A percentile compares a stretch with the other conserved stretches of the same genome.
phyloP scores from a whole-genome alignment of 2,888 invertebrate species.

The Apoderus coryli region DNA sequence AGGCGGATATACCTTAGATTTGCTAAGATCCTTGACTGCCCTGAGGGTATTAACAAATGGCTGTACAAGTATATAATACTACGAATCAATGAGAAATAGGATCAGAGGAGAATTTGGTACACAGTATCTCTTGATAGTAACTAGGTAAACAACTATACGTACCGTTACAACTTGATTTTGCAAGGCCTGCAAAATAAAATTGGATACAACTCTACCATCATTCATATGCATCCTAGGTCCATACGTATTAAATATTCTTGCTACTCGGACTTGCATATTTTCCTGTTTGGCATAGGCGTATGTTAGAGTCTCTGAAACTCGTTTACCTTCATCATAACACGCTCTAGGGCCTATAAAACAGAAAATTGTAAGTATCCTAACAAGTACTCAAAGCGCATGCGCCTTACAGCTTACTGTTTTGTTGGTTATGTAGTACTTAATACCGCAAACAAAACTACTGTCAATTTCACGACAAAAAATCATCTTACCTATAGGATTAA shows the following conservation, averaged over 20 bases:
- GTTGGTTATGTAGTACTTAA: too few relatives aligned
- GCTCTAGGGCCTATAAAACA: constrained; percentile 64
- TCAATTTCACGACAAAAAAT: too few relatives aligned
- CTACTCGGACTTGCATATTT: constrained; percentile 86
- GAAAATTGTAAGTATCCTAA: background rate
- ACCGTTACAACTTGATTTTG: constrained; percentile 91
- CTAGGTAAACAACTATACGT: constrained; percentile 19
- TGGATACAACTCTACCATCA: constrained; percentile 96
- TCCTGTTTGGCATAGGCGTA: constrained; percentile 98
- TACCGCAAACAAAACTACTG: too few relatives aligned
- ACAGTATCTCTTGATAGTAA: too few relatives aligned
- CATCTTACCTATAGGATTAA: constrained; percentile 84
- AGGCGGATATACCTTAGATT: too few relatives aligned
- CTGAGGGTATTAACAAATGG: too few relatives aligned
- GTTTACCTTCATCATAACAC: constrained; percentile 99
- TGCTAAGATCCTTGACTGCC: too few relatives aligned
- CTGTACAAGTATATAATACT: too few relatives aligned
- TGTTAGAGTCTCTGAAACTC: constrained; percentile 89
- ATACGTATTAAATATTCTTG: constrained; percentile 97
- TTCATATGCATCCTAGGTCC: constrained; percentile 99
- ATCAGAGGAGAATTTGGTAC: too few relatives aligned
- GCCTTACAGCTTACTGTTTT: too few relatives aligned
- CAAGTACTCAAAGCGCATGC: too few relatives aligned
- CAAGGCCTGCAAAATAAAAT: constrained; percentile 93
- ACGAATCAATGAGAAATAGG: too few relatives aligned